These are phyloP conservation scores for Micrasema longulum DNA, from an alignment of 1,140 invertebrate species.

Conservation along the genomic window DNA sequence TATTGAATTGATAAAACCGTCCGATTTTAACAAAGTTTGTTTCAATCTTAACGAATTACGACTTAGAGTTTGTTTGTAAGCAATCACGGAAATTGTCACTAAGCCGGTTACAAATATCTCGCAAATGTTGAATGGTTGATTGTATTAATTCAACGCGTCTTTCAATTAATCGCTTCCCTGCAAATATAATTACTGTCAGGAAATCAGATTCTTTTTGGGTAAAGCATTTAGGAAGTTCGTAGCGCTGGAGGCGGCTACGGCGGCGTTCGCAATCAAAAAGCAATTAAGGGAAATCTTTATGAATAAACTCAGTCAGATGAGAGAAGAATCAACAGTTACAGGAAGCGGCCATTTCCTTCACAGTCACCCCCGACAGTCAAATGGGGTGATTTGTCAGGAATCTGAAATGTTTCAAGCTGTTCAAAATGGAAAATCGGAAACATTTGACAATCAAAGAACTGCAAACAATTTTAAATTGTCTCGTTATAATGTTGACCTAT, in stretches of 20 bases:
- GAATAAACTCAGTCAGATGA: conserved; percentile 43
- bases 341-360: conserved; percentile 33
- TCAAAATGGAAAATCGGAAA: not conserved
- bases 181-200: conserved; percentile 20
- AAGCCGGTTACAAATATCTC: conserved; percentile 8
- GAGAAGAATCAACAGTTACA: conserved; percentile 51
- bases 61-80: no score
- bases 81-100: no score
- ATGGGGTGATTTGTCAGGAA: conserved; percentile 27
- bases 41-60: no score
- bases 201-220: conserved; percentile 11
- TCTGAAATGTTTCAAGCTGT: not conserved
- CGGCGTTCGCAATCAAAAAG: conserved; percentile 50
- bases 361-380: not conserved
- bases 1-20: no score
- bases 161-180: conserved; percentile 31
- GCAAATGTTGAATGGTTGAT: conserved; percentile 13
- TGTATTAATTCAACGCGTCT: conserved; percentile 28
- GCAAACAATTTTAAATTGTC: no score
- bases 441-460: no score
- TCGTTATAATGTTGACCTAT: no score
- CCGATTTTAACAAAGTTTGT: no score
- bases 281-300: conserved; percentile 51
- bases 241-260: no score
- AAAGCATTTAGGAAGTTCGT: conserved; percentile 28